phyloP scores from a whole-genome alignment of 1,140 invertebrate species.

The Ceratosolen fusciceps region DNA sequence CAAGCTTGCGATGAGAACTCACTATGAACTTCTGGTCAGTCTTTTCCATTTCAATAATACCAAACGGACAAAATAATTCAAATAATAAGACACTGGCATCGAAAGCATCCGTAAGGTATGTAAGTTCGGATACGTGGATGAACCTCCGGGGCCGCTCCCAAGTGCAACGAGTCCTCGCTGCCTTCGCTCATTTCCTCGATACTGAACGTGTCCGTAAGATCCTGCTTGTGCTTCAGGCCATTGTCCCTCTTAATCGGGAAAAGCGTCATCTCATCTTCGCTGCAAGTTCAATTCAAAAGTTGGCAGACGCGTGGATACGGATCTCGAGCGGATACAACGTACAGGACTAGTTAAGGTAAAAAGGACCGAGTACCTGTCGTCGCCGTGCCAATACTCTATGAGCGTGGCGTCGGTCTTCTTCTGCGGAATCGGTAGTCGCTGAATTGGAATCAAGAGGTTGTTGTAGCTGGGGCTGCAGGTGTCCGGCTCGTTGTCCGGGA shows the following conservation, averaged over 20 bases:
- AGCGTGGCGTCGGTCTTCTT: conserved; percentile 74
- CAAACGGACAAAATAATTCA: conserved; percentile 47
- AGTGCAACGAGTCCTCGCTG: conserved; percentile 74
- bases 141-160: conserved; percentile 60
- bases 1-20: too few species aligned
- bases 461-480: conserved; percentile 48
- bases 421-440: conserved; percentile 74
- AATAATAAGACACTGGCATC: conserved; percentile 67
- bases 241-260: conserved; percentile 72
- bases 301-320: too few species aligned
- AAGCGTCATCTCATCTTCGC: conserved; percentile 74
- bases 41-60: too few species aligned
- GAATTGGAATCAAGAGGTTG: conserved; percentile 72
- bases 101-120: conserved; percentile 61
- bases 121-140: conserved; percentile 64
- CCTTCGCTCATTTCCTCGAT: conserved; percentile 76
- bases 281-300: too few species aligned
- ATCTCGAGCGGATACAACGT: too few species aligned
- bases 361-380: conserved; percentile 69
- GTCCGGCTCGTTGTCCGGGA: conserved; percentile 64
- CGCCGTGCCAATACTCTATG: conserved; percentile 73
- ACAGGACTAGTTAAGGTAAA: too few species aligned
- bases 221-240: conserved; percentile 71
- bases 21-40: too few species aligned
- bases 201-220: conserved; percentile 76